A percentile compares a stretch with the other conserved stretches of the same genome.
These are phyloP conservation scores for Chrysochloris asiatica DNA, from an alignment of 2,113 vertebrate species.

Conservation along the genomic window DNA sequence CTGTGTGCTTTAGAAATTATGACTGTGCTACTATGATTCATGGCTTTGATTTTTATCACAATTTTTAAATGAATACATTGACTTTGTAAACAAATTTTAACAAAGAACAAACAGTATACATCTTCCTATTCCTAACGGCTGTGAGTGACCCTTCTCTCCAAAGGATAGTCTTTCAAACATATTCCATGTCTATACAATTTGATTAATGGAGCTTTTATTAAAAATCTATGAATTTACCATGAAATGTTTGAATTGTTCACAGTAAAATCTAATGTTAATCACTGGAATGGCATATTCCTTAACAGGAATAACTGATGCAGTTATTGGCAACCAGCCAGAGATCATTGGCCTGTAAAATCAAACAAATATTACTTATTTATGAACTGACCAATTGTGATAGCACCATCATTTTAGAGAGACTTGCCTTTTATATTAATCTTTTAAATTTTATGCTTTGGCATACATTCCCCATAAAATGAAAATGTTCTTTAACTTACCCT, in stretches of 20 bases:
- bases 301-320: conserved; percentile 35
- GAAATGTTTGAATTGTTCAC: conserved; percentile 25
- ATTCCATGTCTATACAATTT: conserved; percentile 9
- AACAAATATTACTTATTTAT: conserved; percentile 29
- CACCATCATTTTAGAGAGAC: conserved; percentile 18
- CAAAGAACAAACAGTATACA: background rate
- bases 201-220: conserved; percentile 39
- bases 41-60: background rate
- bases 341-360: conserved; percentile 4
- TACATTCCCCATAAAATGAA: conserved; percentile 58
- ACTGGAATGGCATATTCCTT: conserved; percentile 46
- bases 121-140: background rate
- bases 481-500: conserved; percentile 36
- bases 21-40: background rate
- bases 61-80: background rate
- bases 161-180: background rate
- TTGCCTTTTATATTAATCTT: conserved; percentile 36
- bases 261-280: conserved; percentile 17
- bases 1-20: conserved; percentile 4
- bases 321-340: conserved; percentile 49
- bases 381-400: background rate
- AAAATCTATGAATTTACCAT: conserved; percentile 54
- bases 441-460: conserved; percentile 17
- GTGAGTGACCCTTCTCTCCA: background rate
- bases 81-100: conserved; percentile 37